These are phyloP conservation scores for Chaenogobius annularis DNA, from an alignment of 2,113 vertebrate species.

Conservation along the genomic window DNA sequence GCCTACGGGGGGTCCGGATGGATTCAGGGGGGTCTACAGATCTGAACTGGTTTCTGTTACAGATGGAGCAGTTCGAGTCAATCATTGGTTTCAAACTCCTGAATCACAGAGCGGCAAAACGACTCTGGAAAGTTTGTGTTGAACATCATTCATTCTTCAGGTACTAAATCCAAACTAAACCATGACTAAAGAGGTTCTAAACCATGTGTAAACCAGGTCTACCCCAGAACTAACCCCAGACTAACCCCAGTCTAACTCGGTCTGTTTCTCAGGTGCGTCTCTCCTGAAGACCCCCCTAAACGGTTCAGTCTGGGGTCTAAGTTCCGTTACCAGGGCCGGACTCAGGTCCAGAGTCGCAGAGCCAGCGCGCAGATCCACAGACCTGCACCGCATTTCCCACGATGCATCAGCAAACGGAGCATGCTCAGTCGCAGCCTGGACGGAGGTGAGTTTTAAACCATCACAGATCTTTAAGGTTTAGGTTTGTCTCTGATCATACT, in stretches of 20 bases:
- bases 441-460: constrained; percentile 81
- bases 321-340: constrained; percentile 96
- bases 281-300: constrained; percentile 93
- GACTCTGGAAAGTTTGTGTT: constrained; percentile 98
- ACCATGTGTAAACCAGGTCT: neutral
- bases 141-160: constrained; percentile 99
- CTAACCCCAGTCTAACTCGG: neutral
- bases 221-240: constrained; percentile 17
- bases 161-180: constrained; percentile 64
- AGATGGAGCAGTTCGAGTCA: constrained; percentile 99
- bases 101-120: constrained; percentile 94
- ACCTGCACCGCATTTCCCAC: constrained; percentile 89
- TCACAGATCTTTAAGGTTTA: too few species aligned
- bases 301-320: constrained; percentile 95
- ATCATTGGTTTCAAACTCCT: constrained; percentile 97
- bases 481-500: too few species aligned
- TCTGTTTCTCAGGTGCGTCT: constrained; percentile 77
- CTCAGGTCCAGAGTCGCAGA: constrained; percentile 90
- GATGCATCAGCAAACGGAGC: constrained; percentile 93
- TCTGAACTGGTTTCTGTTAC: neutral
- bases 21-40: neutral
- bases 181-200: neutral
- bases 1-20: neutral
- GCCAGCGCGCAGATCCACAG: constrained; percentile 93
- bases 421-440: constrained; percentile 97